A percentile compares a stretch with the other conserved stretches of the same genome.
phyloP scores from a whole-genome alignment of 1,140 invertebrate genomes.

The Drosophila equinoxialis region DNA sequence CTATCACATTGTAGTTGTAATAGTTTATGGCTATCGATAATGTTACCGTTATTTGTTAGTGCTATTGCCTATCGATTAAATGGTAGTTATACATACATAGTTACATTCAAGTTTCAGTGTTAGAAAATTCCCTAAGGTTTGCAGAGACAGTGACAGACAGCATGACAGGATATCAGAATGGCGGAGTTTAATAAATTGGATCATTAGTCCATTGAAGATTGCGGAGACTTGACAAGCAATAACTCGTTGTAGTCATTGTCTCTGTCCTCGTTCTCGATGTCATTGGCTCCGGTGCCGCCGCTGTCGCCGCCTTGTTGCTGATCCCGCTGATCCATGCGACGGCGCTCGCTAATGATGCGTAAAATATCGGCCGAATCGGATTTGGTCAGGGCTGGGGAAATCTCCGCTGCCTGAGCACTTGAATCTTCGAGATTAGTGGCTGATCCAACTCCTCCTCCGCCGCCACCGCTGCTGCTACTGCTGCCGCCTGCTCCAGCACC shows the following conservation, averaged over 20 bases:
- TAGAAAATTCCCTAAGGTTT: conserved; percentile 69
- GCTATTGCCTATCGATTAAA: conserved; percentile 39
- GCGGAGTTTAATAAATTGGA: background rate
- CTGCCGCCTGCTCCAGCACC: background rate
- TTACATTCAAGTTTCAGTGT: conserved; percentile 39
- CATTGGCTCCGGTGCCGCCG: background rate
- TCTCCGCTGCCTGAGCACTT: conserved; percentile 5
- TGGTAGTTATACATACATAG: conserved; percentile 29
- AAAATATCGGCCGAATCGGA: conserved; percentile 81
- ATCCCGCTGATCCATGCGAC: conserved; percentile 79
- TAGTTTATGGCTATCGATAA: conserved; percentile 43
- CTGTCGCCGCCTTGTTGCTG: conserved; percentile 59
- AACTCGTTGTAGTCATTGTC: conserved; percentile 81
- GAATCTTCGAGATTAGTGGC: conserved; percentile 23
- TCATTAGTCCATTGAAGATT: conserved; percentile 74
- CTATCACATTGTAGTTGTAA: conserved; percentile 22
- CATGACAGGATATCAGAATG: background rate
- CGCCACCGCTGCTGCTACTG: background rate
- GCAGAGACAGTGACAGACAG: conserved; percentile 25
- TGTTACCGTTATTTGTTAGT: conserved; percentile 33
- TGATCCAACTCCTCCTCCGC: background rate
- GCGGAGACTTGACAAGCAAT: conserved; percentile 77
- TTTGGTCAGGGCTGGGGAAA: conserved; percentile 43
- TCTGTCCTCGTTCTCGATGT: conserved; percentile 40
- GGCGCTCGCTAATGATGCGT: conserved; percentile 80